These are phyloP conservation scores for Thereva unica DNA, from an alignment of 2,888 invertebrate species.

Conservation along the genomic window DNA sequence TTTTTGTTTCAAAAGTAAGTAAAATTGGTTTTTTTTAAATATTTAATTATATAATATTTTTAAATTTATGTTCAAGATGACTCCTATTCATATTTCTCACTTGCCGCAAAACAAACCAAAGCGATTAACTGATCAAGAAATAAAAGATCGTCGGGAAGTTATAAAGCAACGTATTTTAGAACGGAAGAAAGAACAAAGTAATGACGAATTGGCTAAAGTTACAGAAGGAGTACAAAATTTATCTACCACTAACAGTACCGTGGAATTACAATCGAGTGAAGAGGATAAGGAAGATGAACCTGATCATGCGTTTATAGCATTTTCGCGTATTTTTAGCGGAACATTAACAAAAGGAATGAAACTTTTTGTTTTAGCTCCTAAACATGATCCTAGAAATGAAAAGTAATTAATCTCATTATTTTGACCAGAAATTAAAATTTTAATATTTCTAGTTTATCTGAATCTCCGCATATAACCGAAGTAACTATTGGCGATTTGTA, in stretches of 20 bases:
- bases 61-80: conserved; percentile 83
- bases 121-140: conserved; percentile 74
- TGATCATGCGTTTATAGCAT: conserved; percentile 78
- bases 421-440: conserved; percentile 58
- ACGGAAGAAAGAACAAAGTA: conserved; percentile 50
- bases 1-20: conserved; percentile 56
- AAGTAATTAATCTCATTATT: conserved; percentile 52
- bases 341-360: conserved; percentile 74
- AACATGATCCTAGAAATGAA: conserved; percentile 75
- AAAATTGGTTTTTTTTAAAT: background rate
- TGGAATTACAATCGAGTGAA: conserved; percentile 42
- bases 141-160: conserved; percentile 68
- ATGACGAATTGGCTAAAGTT: conserved; percentile 37
- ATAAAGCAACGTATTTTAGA: conserved; percentile 70
- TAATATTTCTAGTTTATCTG: conserved; percentile 41
- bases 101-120: conserved; percentile 82
- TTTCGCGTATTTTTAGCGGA: conserved; percentile 93
- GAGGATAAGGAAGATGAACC: conserved; percentile 47
- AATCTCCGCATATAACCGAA: conserved; percentile 54
- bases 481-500: conserved; percentile 75
- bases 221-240: conserved; percentile 48
- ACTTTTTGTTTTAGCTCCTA: conserved; percentile 83
- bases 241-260: conserved; percentile 29
- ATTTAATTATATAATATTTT: conserved; percentile 10
- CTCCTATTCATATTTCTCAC: conserved; percentile 73